Base-by-base conservation (phyloP, 2,888 invertebrate species). In the Ochlodes sylvanus region DNA sequence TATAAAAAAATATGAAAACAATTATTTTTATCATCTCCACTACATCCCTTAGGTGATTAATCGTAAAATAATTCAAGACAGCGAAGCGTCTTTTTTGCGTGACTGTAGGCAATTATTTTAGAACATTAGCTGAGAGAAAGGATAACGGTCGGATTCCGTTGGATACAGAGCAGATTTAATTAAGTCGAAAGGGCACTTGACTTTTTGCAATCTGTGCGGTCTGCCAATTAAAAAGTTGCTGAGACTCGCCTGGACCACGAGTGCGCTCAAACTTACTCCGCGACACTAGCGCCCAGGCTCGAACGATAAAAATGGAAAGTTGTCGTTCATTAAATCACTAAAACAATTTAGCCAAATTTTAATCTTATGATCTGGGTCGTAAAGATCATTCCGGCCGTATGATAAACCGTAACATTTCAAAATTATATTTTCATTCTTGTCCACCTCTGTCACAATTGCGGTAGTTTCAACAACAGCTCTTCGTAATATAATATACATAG, bases 211-310 rank as follows among this genome's bases (percentile, higher is more conserved):
- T 89, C 85, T 82, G 83, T 84, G 82, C 82, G 80, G 80, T 80
- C 79, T 81, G 89, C 89, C 89, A 90, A 89, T 90, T 90, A 90
- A 90, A 90, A 90, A 88, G 88, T 89, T 88, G 81, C 81, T 75
- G 84, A 79, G 84, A 63, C 65, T 71, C 70, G 64, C 78, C 79
- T 79, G 82, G 79, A 79, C 87, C 85, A 85, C 83, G 78, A 76
- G 75, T 76, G 85, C 79, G 73, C 87, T 86, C 79, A 73, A 81
- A 84, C 74, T 86, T 81, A 78, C 76, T 79, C 77, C 64, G 73
- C 61, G 75, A 79, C 75, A 77, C 82, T 81, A 84, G 52, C 57
- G 57, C 64, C 52, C 27, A 50, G n/a, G 50, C 52, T 21, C 27
- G 54, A 54, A 54, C 54, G 32, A 54, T 54, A 32, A 54, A 54